Evolutionary conservation across 2,888 invertebrate genomes (phyloP), one percentile per base, ranked within the genome.

Genomic region (Drosophila meridionalis): DNA sequence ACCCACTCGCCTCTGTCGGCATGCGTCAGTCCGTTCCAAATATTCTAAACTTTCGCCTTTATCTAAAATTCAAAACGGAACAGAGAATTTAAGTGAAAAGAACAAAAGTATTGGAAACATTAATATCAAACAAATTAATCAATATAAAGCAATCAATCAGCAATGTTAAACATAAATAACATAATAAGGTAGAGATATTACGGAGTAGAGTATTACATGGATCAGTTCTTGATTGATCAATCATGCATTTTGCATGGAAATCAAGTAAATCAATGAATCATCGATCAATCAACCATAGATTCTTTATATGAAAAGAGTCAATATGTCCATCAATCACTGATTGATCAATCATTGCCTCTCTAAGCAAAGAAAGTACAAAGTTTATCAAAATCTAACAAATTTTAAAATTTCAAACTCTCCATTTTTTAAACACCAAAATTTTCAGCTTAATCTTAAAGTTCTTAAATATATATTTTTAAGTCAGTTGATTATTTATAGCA

Each of bases 11-110:
- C 26, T 3, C 53, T 20, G n/a, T 3, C 14, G 12, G 34, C 40
- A n/a, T 20, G 12, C 45, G 11, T 30, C 45, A 32, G 59, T 60
- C 36, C 47, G 30, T 75, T 61, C 40, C 40, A 56, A 55, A 36
- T 12, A 45, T 55, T 50, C n/a, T 11, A 47, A 47, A 3, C 28
- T n/a, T 40, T 28, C 42, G 32, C 20, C 9, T 32, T 48, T 34
- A 20, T 34, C 14, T 26, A 34, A 34, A 57, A 34, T 28, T 28
- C 20, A 14, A 2, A 34, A 4, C 11, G 30, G 0, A 38, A 14
- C 0, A 26, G 4, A 32, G 14, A 40, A 48, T 30, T 20, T 11
- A n/a, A 32, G 20, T 59, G n/a, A 28, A 36, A 36, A 1, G n/a
- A 11, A 3, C 5, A 11, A 45, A 26, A 2, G 36, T 5, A 47